These are phyloP conservation scores for Siderastrea siderea DNA, from an alignment of 92 coral and sea anemone genomes.

Conservation along the genomic window DNA sequence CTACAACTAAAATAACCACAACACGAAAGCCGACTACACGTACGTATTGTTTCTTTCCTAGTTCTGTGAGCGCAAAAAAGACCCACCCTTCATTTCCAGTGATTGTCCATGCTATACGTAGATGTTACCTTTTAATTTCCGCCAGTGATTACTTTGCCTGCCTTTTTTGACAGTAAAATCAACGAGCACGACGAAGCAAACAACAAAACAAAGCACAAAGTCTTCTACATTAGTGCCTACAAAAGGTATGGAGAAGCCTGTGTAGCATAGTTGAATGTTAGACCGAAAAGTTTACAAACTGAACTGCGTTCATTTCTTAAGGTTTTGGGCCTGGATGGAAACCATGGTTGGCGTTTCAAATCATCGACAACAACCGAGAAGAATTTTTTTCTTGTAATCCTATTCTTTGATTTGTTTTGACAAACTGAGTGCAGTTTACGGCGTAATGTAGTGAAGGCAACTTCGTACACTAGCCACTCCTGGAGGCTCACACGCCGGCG, in stretches of 20 bases:
- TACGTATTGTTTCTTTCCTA: not conserved
- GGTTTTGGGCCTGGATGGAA: too few species aligned
- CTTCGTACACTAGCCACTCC: too few species aligned
- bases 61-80: not conserved
- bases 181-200: slow-evolving; percentile 5
- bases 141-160: not conserved
- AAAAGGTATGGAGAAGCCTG: not conserved
- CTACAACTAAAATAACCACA: not conserved
- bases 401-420: too few species aligned
- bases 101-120: not conserved
- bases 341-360: too few species aligned
- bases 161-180: slow-evolving; percentile 5
- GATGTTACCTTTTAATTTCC: not conserved
- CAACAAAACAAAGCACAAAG: not conserved
- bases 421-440: too few species aligned
- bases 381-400: too few species aligned
- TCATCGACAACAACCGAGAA: too few species aligned
- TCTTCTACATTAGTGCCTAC: not conserved
- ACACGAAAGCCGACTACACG: slow-evolving; percentile 7
- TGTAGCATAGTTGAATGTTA: not conserved
- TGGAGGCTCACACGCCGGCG: too few species aligned
- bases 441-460: too few species aligned
- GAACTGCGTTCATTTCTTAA: not conserved
- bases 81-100: not conserved
- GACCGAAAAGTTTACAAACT: not conserved